These are phyloP conservation scores for Pollenia griseotomentosa DNA, from an alignment of 2,888 invertebrate species.

Conservation along the genomic window DNA sequence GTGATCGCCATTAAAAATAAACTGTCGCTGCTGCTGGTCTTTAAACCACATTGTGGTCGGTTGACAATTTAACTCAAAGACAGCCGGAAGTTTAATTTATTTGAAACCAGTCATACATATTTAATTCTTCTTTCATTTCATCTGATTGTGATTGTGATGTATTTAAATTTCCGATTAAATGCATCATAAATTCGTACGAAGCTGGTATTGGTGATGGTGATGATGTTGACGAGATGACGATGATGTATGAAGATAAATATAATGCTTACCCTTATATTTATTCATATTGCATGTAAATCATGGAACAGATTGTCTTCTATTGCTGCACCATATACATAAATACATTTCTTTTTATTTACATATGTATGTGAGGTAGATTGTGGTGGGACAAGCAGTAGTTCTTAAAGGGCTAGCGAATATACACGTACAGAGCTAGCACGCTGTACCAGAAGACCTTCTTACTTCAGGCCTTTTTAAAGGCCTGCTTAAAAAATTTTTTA, in stretches of 20 bases:
- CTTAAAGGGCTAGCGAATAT: too few relatives aligned
- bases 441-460: too few relatives aligned
- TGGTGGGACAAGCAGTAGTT: too few relatives aligned
- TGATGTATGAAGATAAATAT: conserved; percentile 12
- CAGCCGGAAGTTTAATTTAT: conserved; percentile 69
- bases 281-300: not conserved
- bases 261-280: not conserved
- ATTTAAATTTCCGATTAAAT: conserved; percentile 33
- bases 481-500: too few relatives aligned
- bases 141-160: conserved; percentile 1
- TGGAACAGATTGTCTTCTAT: not conserved
- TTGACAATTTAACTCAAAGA: conserved; percentile 34
- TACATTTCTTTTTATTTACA: not conserved
- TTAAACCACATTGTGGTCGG: conserved; percentile 21
- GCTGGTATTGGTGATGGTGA: not conserved
- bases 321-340: not conserved
- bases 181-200: conserved; percentile 31
- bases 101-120: conserved; percentile 36
- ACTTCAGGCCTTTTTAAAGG: too few relatives aligned
- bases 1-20: conserved; percentile 4
- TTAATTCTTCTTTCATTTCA: conserved; percentile 7
- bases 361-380: too few relatives aligned
- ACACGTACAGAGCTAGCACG: too few relatives aligned
- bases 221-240: not conserved
- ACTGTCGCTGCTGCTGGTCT: not conserved